Evolutionary conservation across 2,888 invertebrate species (phyloP).

Genomic region (Slavum lentiscoides): DNA sequence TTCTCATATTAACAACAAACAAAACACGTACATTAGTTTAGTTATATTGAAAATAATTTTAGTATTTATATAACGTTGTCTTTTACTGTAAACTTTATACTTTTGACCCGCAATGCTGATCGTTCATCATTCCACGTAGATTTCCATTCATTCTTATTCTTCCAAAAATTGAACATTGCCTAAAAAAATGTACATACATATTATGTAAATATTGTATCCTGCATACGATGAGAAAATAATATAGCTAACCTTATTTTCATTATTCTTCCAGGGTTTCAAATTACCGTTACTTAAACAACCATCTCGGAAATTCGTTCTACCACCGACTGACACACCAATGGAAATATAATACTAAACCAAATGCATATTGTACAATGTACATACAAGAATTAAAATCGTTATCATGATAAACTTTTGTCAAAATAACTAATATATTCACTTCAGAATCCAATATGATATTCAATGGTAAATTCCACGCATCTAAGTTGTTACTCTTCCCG

Average conservation of each 20-base stretch:
- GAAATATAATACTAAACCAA: slow-evolving; percentile 57
- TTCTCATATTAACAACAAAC: too few species aligned
- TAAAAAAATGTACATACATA: slow-evolving; percentile 46
- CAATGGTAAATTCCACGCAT: neutral
- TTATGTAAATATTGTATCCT: neutral
- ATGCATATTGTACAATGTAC: too few species aligned
- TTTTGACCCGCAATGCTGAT: slow-evolving; percentile 66
- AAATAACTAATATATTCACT: neutral
- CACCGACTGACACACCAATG: slow-evolving; percentile 58
- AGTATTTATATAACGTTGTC: neutral
- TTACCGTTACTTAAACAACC: slow-evolving; percentile 54
- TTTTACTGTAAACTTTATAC: slow-evolving; percentile 65
- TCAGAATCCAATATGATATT: neutral
- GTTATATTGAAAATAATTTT: too few species aligned
- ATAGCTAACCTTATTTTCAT: too few species aligned
- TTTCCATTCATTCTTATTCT: slow-evolving; percentile 60
- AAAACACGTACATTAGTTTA: too few species aligned
- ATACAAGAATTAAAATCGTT: too few species aligned
- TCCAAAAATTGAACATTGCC: slow-evolving; percentile 62
- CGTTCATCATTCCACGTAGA: slow-evolving; percentile 62
- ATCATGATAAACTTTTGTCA: too few species aligned
- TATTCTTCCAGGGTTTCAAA: slow-evolving; percentile 76
- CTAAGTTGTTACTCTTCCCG: neutral
- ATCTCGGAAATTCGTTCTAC: slow-evolving; percentile 57
- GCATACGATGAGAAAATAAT: neutral